These are phyloP conservation scores for Hetaerina americana DNA, from an alignment of 1,140 invertebrate species.

Conservation along the genomic window DNA sequence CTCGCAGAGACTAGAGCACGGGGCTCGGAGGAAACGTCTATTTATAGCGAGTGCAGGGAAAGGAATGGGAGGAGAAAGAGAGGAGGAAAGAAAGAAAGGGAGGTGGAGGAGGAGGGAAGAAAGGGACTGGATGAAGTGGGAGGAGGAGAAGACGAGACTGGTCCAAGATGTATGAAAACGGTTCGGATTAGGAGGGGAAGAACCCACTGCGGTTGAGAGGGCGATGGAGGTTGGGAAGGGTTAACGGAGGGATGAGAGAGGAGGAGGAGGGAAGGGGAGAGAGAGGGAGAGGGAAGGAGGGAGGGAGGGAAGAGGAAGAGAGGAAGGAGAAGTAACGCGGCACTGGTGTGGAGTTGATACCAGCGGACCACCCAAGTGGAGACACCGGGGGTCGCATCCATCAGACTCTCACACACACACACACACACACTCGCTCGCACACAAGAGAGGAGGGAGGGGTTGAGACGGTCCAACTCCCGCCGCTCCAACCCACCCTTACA, in stretches of 20 bases:
- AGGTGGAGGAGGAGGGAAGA: background rate
- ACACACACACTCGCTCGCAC: too few species aligned
- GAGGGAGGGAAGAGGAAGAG: slow-evolving; percentile 19
- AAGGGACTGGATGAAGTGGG: background rate
- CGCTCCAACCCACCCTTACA: too few species aligned
- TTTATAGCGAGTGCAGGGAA: too few species aligned
- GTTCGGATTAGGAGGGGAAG: background rate
- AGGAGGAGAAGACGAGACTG: slow-evolving; percentile 5
- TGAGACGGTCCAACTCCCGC: background rate
- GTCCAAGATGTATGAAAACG: too few species aligned
- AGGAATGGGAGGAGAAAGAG: too few species aligned
- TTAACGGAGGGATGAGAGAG: background rate
- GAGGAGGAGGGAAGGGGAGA: background rate
- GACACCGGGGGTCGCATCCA: slow-evolving; percentile 25
- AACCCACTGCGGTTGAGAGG: slow-evolving; percentile 2
- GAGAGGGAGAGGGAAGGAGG: slow-evolving; percentile 6
- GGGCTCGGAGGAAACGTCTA: too few species aligned
- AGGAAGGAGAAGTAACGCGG: slow-evolving; percentile 28
- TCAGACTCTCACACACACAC: background rate
- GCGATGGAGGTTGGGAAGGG: slow-evolving; percentile 5
- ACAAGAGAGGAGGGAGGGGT: slow-evolving; percentile 1
- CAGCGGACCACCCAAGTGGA: slow-evolving; percentile 35
- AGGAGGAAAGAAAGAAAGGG: background rate
- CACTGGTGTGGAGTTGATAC: slow-evolving; percentile 32
- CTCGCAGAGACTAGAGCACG: too few species aligned